A percentile compares a stretch with the other conserved stretches of the same genome.
phyloP scores from a whole-genome alignment of 2,797 vertebrate genomes.

The Chaenodraco wilsoni region DNA sequence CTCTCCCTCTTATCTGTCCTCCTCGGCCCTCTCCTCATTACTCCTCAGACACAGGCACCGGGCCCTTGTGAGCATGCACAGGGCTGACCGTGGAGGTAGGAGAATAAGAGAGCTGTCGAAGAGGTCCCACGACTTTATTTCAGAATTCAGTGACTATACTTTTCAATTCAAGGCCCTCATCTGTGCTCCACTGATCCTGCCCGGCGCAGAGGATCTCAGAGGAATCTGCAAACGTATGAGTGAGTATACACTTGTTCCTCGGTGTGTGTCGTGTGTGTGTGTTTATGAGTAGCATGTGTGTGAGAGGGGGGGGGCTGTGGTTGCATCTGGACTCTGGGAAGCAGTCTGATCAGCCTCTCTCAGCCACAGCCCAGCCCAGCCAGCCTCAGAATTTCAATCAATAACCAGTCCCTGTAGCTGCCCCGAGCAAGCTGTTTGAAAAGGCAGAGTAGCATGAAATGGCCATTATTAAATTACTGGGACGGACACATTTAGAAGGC shows the following conservation, averaged over 20 bases:
- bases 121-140: constrained; percentile 64
- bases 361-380: constrained; percentile 73
- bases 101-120: constrained; percentile 50
- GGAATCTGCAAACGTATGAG: constrained; percentile 33
- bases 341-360: constrained; percentile 68
- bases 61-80: constrained; percentile 54
- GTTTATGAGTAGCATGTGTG: constrained; percentile 55
- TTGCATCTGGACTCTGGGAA: constrained; percentile 82
- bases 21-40: constrained; percentile 80
- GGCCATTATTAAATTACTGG: constrained; percentile 87
- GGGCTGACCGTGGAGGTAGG: constrained; percentile 36
- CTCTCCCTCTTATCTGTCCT: constrained; percentile 80
- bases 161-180: constrained; percentile 34
- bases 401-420: constrained; percentile 82
- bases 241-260: constrained; percentile 38
- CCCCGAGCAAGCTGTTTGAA: constrained; percentile 78
- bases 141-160: constrained; percentile 37
- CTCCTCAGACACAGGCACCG: constrained; percentile 66
- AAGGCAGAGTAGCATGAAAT: constrained; percentile 86
- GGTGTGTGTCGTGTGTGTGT: constrained; percentile 12
- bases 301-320: constrained; percentile 27
- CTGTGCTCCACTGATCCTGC: constrained; percentile 37
- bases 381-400: constrained; percentile 79
- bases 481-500: constrained; percentile 85
- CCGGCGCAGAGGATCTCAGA: constrained; percentile 24